Evolutionary conservation across 2,113 vertebrate genomes (phyloP), one percentile per base, ranked within the genome.

Genomic region (Loxodonta africana): DNA sequence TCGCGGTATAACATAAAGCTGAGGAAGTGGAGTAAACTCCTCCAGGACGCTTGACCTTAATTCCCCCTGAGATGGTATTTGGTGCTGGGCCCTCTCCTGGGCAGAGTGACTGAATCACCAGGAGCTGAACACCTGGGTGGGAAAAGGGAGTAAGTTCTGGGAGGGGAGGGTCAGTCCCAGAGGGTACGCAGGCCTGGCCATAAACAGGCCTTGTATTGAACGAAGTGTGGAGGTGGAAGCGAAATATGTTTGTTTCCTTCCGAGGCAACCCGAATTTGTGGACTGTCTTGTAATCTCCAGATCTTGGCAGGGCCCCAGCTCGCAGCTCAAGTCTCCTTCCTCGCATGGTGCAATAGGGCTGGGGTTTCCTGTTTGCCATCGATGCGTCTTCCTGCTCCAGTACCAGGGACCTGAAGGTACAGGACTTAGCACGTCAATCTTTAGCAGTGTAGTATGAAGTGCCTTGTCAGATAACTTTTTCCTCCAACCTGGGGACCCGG

Each of bases 361-460:
- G 88, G 92, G 95, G 94, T 82, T 98, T 97, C 97, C 97, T 97
- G 97, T 97, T 97, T 95, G 95, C 94, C 81, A 67, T 5, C 28
- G 6, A 62, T 26, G 26, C 77, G 48, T 71, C 97, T 95, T 96
- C 94, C 95, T 88, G 77, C 41, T 88, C 67, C 11, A 4, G 9
- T 80, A 1, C 1, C 23, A 92, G 41, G 11, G 37, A 18, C 0
- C 87, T n/a, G 71, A 33, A 41, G n/a, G 7, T 46, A 3, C 2
- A 20, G 26, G 63, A n/a, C 67, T 44, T 18, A 62, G 76, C 20
- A 4, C 41, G 78, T 5, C 10, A 17, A 86, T 46, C 11, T 63
- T 90, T 62, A 53, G 77, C 57, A 7, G 82, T 76, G 0, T n/a
- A 86, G 57, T 86, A 44, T n/a, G 84, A 94, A 95, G 60, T 44